Percentiles rank a stretch among this genome's conserved stretches.
These are phyloP conservation scores for Ptyas mucosa DNA, from an alignment of 2,113 vertebrate genomes.

Conservation along the genomic window DNA sequence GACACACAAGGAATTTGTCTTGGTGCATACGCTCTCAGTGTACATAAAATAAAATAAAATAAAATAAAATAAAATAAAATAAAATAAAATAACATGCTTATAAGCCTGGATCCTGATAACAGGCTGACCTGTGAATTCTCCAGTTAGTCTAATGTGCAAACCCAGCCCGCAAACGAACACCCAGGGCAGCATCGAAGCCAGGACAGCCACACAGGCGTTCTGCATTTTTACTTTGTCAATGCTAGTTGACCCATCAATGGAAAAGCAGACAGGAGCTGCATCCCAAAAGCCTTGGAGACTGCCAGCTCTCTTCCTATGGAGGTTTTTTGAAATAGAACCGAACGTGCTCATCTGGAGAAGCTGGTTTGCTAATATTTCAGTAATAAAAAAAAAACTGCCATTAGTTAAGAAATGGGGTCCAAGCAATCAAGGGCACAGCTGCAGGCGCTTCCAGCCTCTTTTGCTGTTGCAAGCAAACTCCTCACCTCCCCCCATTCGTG, in stretches of 20 bases:
- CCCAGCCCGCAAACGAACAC: neutral
- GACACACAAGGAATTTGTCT: too few relatives aligned
- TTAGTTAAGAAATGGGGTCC: neutral
- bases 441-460: neutral
- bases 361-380: neutral
- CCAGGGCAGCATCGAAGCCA: neutral
- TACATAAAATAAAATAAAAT: too few relatives aligned
- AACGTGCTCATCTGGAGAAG: neutral
- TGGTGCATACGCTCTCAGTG: too few relatives aligned
- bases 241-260: neutral
- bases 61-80: too few relatives aligned
- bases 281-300: neutral
- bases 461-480: neutral
- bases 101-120: neutral
- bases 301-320: neutral
- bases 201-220: neutral
- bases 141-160: neutral
- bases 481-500: neutral
- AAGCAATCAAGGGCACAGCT: neutral
- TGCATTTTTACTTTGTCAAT: neutral
- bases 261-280: neutral
- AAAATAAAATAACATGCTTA: neutral
- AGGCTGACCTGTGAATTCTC: neutral
- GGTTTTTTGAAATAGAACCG: neutral
- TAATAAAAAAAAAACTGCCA: neutral